Base-by-base conservation (phyloP, 2,888 invertebrate genomes). In the Chloroclystis v-ata region DNA sequence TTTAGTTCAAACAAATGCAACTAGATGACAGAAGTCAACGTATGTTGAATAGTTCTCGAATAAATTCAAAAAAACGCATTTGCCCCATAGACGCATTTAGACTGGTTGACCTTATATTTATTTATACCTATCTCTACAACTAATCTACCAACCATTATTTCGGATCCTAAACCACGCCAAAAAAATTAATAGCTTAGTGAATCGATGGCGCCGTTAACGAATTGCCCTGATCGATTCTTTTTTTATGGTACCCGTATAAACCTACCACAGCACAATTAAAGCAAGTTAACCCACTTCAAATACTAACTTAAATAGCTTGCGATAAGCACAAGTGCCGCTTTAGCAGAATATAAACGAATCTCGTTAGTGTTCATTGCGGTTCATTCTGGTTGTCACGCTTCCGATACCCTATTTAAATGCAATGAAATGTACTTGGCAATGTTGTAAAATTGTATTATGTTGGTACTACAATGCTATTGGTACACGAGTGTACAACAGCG, bases 301-400 rank as follows among this genome's bases (percentile, higher is more conserved):
- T 20, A 47, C 29, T 47, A 25, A 38, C 28, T 35, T 30, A 13
- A 43, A 43, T 41, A 26, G 35, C 33, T 30, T n/a, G 35, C 43
- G 35, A 39, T 39, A 38, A 48, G 43, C 48, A 43, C 32, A 38
- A 43, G 20, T 35, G 42, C 43, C 50, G 46, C 47, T 50, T 40
- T 40, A 29, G 41, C 33, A 43, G 47, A 42, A 42, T 43, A 33
- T 49, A 49, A 49, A 49, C 49, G 35, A 44, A 43, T 45, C 47
- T 45, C 48, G 47, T 52, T 52, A 45, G 38, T 35, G 48, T 30
- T 39, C 45, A 45, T 41, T 47, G 49, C 47, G 40, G 43, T 12
- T 43, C 39, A 45, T 37, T 45, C 45, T 40, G 49, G 42, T 37
- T 38, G 45, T 49, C 43, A 49, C 40, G 43, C 40, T 44, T 40